Evolutionary conservation across 1,140 invertebrate genomes (phyloP).

Genomic region (Heliconius himera): DNA sequence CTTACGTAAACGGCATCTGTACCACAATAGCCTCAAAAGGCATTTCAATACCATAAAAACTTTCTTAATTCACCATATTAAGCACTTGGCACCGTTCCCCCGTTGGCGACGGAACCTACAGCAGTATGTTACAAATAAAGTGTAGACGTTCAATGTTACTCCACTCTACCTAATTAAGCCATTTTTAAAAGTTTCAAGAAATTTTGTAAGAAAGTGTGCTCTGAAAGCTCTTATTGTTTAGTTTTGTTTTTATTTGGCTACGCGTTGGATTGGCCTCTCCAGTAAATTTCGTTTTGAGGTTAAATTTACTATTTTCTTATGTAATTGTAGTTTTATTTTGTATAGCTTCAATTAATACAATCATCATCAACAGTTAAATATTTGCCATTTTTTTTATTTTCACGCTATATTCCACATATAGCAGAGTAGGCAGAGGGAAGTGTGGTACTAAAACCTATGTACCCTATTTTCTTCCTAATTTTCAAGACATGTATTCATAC

Average conservation of each 20-base stretch:
- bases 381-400: neutral
- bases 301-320: neutral
- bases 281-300: neutral
- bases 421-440: too few species aligned
- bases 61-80: conserved; percentile 7
- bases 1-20: neutral
- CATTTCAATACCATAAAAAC: neutral
- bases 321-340: too few species aligned
- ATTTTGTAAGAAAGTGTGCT: neutral
- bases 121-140: conserved; percentile 12
- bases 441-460: too few species aligned
- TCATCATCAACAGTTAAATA: too few species aligned
- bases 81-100: neutral
- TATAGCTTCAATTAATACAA: too few species aligned
- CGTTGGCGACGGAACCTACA: neutral
- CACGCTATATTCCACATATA: too few species aligned
- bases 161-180: conserved; percentile 8
- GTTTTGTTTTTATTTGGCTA: neutral
- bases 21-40: neutral
- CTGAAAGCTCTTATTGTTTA: neutral
- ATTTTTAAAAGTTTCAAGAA: neutral
- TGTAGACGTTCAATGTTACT: conserved; percentile 7
- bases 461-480: too few species aligned
- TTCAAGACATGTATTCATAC: too few species aligned
- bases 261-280: neutral